Evolutionary conservation across 2,888 invertebrate genomes (phyloP), one percentile per base, ranked within the genome.

Genomic region (Harmothoe impar): DNA sequence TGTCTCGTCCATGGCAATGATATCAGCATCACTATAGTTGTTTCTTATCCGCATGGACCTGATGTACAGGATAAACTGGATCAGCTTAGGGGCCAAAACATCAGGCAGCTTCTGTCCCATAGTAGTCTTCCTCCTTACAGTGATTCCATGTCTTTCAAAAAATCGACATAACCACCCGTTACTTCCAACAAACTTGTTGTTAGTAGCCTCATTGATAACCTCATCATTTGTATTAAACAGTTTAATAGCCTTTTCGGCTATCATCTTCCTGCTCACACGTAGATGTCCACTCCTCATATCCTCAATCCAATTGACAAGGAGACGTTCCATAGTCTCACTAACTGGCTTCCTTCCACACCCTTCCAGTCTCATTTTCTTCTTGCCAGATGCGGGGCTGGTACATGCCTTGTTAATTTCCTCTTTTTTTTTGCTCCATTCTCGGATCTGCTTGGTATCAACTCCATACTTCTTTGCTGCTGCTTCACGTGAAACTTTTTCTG

Each of bases 21-120:
- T 68, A 68, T 68, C 68, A 25, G 1, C 12, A n/a, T 3, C 7
- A 68, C 68, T 68, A 15, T 68, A 68, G 7, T 29, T 68, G 29
- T 68, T 25, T 68, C 15, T 68, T 7, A 68, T 68, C 3, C 68
- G 68, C 15, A 68, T 68, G 68, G 68, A 3, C 12, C 68, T 68
- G 25, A 68, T 29, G 12, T 68, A 68, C 7, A 68, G 29, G 12
- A 68, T 68, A 29, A 68, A 68, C 12, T 68, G 68, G 25, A 68
- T 68, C 29, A 68, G 29, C 29, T 68, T 68, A 7, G 68, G 68
- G 7, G 68, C 68, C 68, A 68, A 15, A 7, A 29, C 68, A 68
- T 68, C 68, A 29, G 68, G 68, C 29, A 68, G 15, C 68, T 68
- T 68, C 12, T 68, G 68, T 68, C 68, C 68, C 15, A 68, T 68